phyloP scores from a whole-genome alignment of 2,888 invertebrate genomes.

The Epistrophe grossulariae region DNA sequence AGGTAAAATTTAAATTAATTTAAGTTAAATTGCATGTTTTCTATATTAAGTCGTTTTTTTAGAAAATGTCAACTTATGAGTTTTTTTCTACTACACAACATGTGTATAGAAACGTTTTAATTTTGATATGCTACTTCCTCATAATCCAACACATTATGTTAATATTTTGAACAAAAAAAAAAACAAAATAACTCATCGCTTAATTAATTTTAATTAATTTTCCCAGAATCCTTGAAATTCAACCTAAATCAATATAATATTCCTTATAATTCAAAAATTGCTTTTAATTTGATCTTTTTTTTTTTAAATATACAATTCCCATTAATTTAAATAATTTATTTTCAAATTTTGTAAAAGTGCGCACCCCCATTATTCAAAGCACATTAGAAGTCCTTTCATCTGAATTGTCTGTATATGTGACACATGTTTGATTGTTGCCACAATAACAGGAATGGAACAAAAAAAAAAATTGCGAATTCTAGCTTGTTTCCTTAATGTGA shows the following conservation, averaged over 20 bases:
- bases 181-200: neutral
- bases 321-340: constrained; percentile 17
- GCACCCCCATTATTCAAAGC: neutral
- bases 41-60: too few relatives aligned
- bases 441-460: neutral
- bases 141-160: too few relatives aligned
- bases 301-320: neutral
- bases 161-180: neutral
- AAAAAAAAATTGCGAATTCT: neutral
- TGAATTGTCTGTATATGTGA: neutral
- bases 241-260: neutral
- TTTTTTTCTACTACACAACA: too few relatives aligned
- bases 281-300: neutral
- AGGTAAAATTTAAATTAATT: too few relatives aligned
- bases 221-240: neutral
- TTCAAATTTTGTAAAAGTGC: neutral
- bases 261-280: neutral
- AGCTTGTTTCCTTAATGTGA: neutral
- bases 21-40: too few relatives aligned
- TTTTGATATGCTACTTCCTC: too few relatives aligned
- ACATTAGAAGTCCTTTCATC: neutral
- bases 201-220: neutral
- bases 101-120: too few relatives aligned
- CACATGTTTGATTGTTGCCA: neutral
- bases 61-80: too few relatives aligned